Evolutionary conservation across 2,888 invertebrate species (phyloP).

Genomic region (Tuta absoluta): DNA sequence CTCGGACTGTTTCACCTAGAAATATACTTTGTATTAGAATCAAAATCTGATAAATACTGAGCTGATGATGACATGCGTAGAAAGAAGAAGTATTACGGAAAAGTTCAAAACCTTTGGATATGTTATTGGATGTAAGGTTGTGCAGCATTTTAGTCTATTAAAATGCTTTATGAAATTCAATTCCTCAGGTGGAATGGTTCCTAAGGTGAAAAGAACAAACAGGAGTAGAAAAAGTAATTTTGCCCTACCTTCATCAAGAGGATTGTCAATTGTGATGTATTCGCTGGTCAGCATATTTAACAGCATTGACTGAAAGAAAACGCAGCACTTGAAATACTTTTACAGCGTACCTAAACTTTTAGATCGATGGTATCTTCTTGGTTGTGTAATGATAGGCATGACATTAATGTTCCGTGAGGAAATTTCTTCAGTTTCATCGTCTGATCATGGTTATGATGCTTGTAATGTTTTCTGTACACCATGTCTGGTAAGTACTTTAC

Average conservation of each 20-base stretch:
- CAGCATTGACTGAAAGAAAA: constrained; percentile 86
- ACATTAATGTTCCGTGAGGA: too few relatives aligned
- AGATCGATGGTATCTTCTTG: too few relatives aligned
- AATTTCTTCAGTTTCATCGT: too few relatives aligned
- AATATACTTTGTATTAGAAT: neutral
- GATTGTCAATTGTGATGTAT: constrained; percentile 92
- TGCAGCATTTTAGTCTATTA: too few relatives aligned
- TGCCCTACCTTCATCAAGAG: constrained; percentile 83
- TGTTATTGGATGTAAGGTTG: too few relatives aligned
- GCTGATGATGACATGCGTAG: neutral
- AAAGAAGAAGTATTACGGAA: neutral
- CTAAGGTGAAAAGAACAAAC: neutral
- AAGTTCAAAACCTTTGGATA: neutral
- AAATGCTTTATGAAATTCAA: too few relatives aligned
- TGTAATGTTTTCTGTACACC: neutral
- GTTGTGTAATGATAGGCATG: too few relatives aligned
- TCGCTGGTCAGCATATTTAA: constrained; percentile 97
- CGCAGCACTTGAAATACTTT: neutral
- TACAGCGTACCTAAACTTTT: neutral
- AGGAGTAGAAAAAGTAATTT: neutral
- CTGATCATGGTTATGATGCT: neutral
- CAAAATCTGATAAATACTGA: neutral
- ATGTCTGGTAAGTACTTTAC: too few relatives aligned
- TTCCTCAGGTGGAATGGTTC: too few relatives aligned
- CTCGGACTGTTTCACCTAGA: constrained; percentile 72